A percentile compares a stretch with the other conserved stretches of the same genome.
phyloP scores from a whole-genome alignment of 2,797 vertebrate genomes.

The Australoheros facetus region DNA sequence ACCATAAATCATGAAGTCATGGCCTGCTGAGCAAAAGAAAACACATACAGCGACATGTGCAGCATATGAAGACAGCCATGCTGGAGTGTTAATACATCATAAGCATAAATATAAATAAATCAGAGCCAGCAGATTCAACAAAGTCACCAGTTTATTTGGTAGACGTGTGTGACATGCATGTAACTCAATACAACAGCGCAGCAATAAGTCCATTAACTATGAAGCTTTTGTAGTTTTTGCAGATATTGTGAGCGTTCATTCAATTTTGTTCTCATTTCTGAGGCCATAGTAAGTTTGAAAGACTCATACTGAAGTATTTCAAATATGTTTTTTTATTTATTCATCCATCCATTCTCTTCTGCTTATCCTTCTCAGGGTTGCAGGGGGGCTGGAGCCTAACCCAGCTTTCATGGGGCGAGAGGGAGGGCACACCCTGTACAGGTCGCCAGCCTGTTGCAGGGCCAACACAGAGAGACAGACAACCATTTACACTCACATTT shows the following conservation, averaged over 20 bases:
- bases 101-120: constrained; percentile 15
- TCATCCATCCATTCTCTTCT: too few species aligned
- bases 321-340: background rate
- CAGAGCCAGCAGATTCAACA: background rate
- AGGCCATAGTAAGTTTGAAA: background rate
- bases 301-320: background rate
- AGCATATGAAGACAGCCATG: constrained; percentile 9
- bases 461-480: too few species aligned
- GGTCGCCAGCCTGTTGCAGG: too few species aligned
- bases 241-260: constrained; percentile 18
- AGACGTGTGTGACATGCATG: background rate
- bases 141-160: constrained; percentile 26
- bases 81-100: constrained; percentile 27
- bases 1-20: constrained; percentile 38
- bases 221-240: constrained; percentile 21
- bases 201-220: constrained; percentile 18
- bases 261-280: background rate
- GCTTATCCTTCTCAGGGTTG: too few species aligned
- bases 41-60: constrained; percentile 19
- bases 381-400: too few species aligned
- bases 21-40: constrained; percentile 45
- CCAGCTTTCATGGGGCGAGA: too few species aligned
- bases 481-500: too few species aligned
- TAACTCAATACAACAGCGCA: constrained; percentile 25
- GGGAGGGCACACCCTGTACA: too few species aligned